Evolutionary conservation across 1,140 invertebrate genomes (phyloP).

Genomic region (Platorchestia sp.): DNA sequence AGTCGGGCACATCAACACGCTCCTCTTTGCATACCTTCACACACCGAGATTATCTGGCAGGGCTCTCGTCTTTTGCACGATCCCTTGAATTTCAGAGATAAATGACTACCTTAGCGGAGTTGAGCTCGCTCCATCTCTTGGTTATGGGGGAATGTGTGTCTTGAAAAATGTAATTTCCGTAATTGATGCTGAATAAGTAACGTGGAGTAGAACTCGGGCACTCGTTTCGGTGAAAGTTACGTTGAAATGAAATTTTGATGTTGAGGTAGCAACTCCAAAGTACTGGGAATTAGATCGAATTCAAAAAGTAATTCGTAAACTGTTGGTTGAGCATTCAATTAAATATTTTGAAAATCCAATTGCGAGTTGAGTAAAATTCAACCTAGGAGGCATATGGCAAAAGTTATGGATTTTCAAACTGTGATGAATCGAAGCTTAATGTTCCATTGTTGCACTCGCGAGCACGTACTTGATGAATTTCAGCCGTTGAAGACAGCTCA

Average conservation of each 20-base stretch:
- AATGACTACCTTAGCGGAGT: neutral
- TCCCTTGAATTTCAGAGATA: slow-evolving; percentile 1
- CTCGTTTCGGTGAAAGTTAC: neutral
- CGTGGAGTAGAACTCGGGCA: neutral
- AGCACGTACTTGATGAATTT: neutral
- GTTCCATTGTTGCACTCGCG: neutral
- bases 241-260: neutral
- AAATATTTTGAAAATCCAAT: neutral
- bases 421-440: neutral
- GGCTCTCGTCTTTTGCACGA: neutral
- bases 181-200: neutral
- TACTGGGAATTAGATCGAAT: neutral
- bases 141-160: neutral
- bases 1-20: neutral
- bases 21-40: neutral
- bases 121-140: neutral
- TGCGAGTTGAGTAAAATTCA: no score
- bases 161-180: neutral
- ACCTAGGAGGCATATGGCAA: no score
- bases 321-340: neutral
- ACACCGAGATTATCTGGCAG: neutral
- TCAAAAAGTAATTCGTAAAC: neutral
- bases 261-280: neutral
- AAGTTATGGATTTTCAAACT: no score
- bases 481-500: neutral